Conservation (phyloP, 2,113 vertebrate species). For the Amphilophus citrinellus region DNA sequence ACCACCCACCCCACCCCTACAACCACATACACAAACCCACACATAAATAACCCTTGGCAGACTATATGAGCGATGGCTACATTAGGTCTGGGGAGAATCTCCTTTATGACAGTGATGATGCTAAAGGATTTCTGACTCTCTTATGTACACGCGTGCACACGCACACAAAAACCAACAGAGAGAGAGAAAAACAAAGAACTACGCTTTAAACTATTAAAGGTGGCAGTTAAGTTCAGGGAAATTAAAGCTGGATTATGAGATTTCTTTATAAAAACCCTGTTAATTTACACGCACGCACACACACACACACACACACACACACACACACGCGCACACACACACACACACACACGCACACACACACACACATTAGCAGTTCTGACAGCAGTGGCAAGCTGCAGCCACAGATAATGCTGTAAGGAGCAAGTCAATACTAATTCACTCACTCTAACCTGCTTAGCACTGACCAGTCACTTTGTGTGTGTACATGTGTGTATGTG, state of each 20-base stretch:
- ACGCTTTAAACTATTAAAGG: too few species aligned
- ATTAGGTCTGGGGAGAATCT: slow-evolving; percentile 66
- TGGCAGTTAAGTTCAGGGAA: too few species aligned
- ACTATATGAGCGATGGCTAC: slow-evolving; percentile 65
- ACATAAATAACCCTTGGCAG: slow-evolving; percentile 32
- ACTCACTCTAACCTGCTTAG: slow-evolving; percentile 74
- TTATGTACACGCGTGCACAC: background rate
- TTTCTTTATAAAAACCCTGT: too few species aligned
- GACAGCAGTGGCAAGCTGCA: slow-evolving; percentile 60
- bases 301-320: background rate
- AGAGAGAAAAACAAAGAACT: too few species aligned
- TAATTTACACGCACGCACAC: background rate
- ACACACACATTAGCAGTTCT: slow-evolving; percentile 38
- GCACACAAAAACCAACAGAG: background rate
- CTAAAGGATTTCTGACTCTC: slow-evolving; percentile 57
- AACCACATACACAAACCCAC: background rate
- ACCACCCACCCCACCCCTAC: slow-evolving; percentile 10
- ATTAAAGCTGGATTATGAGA: too few species aligned
- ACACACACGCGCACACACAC: background rate
- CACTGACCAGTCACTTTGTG: slow-evolving; percentile 67
- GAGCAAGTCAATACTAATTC: slow-evolving; percentile 74
- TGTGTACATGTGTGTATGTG: slow-evolving; percentile 27
- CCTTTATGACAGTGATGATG: slow-evolving; percentile 70
- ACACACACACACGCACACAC: background rate
- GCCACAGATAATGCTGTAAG: slow-evolving; percentile 72